These are phyloP conservation scores for Micromys minutus DNA, from an alignment of 2,113 vertebrate species.

Conservation along the genomic window DNA sequence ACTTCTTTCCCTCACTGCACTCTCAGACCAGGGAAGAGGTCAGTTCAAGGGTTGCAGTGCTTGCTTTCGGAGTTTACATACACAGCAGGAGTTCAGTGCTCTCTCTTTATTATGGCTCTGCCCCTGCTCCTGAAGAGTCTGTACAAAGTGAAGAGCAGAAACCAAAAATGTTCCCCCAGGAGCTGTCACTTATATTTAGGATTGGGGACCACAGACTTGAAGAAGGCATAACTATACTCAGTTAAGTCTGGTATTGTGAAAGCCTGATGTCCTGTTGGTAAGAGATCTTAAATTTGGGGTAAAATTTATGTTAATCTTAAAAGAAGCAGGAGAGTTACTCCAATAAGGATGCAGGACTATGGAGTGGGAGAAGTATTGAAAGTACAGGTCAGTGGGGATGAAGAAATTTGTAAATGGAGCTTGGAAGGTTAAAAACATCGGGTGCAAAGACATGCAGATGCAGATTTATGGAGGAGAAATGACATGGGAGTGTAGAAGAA, in stretches of 20 bases:
- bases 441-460: neutral
- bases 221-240: neutral
- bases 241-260: neutral
- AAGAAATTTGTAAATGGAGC: neutral
- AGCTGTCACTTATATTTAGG: neutral
- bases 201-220: neutral
- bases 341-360: neutral
- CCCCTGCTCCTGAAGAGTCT: neutral
- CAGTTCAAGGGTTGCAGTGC: neutral
- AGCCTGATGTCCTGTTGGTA: neutral
- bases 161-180: neutral
- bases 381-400: neutral
- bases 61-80: neutral
- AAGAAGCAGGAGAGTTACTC: neutral
- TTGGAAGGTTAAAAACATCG: neutral
- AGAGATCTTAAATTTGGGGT: neutral
- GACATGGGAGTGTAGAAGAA: neutral
- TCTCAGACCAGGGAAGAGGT: neutral
- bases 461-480: neutral
- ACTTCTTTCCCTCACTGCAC: neutral
- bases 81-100: neutral
- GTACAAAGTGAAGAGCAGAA: neutral
- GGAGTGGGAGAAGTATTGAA: rapidly evolving
- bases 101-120: neutral
- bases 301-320: neutral